These are phyloP conservation scores for Drosophila albomicans DNA, from an alignment of 1,140 invertebrate genomes.

Conservation along the genomic window DNA sequence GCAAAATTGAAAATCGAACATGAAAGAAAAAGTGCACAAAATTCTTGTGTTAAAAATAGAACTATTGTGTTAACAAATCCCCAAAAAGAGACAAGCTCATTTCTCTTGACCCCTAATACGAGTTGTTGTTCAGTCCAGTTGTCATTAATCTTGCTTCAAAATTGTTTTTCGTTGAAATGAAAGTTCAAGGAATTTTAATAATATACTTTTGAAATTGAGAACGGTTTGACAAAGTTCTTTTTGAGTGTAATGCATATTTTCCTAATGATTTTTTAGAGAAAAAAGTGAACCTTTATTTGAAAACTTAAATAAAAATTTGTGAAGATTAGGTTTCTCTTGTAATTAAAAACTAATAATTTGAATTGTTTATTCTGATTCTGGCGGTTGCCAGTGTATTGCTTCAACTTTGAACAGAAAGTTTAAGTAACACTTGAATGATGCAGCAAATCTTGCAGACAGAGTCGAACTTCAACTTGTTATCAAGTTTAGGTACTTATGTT, in stretches of 20 bases:
- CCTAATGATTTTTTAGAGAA: too few species aligned
- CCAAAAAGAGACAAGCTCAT: background rate
- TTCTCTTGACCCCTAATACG: background rate
- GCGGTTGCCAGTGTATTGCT: too few species aligned
- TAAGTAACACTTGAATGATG: too few species aligned
- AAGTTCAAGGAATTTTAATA: background rate
- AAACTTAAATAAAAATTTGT: background rate
- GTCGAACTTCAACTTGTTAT: too few species aligned
- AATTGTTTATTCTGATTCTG: too few species aligned
- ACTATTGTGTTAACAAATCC: background rate
- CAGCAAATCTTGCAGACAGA: too few species aligned
- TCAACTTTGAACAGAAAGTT: too few species aligned
- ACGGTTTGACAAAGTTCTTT: background rate
- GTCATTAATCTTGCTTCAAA: constrained; percentile 9
- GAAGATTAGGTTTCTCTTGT: too few species aligned
- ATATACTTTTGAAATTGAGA: background rate
- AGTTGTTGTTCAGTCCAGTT: background rate
- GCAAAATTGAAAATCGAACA: constrained; percentile 20
- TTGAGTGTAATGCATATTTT: background rate
- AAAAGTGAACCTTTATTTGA: too few species aligned
- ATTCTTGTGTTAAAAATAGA: background rate
- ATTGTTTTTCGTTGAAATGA: background rate
- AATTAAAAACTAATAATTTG: too few species aligned
- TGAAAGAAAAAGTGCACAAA: constrained; percentile 14
- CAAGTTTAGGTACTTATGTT: too few species aligned